A percentile compares a stretch with the other conserved stretches of the same genome.
Conservation (phyloP, 2,888 invertebrate genomes). For the Drosophila parthenogenetica region DNA sequence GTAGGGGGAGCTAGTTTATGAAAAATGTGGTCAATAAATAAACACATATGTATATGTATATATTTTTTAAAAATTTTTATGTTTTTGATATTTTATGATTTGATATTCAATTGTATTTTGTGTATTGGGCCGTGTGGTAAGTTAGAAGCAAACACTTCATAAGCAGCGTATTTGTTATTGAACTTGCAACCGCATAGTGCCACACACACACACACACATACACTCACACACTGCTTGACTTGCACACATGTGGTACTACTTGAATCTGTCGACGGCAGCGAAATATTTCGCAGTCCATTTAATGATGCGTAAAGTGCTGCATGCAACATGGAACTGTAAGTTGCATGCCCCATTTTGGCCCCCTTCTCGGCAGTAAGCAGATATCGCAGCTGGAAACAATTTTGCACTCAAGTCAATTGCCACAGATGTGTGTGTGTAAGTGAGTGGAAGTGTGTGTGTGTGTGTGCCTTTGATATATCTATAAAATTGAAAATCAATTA, state of each 20-base stretch:
- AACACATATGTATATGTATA: no score
- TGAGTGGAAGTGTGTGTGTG: constrained; percentile 5
- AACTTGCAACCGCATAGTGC: constrained; percentile 17
- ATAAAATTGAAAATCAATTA: constrained; percentile 65
- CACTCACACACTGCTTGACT: background rate
- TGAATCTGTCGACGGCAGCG: constrained; percentile 34
- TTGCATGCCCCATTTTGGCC: background rate
- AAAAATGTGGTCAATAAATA: constrained; percentile 63
- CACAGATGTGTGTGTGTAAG: background rate
- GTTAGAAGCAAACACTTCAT: constrained; percentile 23
- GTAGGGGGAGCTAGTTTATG: constrained; percentile 9
- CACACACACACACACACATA: background rate
- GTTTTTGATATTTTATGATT: constrained; percentile 21
- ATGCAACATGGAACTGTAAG: constrained; percentile 7
- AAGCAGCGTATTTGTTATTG: constrained; percentile 21
- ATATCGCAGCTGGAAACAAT: constrained; percentile 51
- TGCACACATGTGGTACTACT: constrained; percentile 18
- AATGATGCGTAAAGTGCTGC: constrained; percentile 54
- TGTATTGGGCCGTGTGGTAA: constrained; percentile 20
- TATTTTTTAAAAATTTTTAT: constrained; percentile 5
- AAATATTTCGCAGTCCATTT: constrained; percentile 61
- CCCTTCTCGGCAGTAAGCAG: constrained; percentile 3
- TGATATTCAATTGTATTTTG: constrained; percentile 24
- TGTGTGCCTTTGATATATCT: constrained; percentile 14
- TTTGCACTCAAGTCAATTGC: constrained; percentile 61